A percentile compares a stretch with the other conserved stretches of the same genome.
These are phyloP conservation scores for Serinus canaria DNA, from an alignment of 2,113 vertebrate genomes.

Conservation along the genomic window DNA sequence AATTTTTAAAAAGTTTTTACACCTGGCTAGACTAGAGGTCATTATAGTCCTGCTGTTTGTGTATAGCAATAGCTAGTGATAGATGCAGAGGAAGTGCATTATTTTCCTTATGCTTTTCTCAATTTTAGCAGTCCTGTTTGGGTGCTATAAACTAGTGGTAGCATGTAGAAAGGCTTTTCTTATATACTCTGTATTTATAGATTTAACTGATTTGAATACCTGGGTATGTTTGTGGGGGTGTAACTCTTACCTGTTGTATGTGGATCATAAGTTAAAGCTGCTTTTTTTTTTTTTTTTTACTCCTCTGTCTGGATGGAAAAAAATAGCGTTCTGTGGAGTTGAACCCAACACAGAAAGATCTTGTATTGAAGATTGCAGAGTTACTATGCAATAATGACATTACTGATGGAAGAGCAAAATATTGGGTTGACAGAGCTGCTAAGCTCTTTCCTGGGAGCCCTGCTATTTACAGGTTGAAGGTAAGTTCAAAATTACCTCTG, in stretches of 20 bases:
- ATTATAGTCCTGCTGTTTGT: not conserved
- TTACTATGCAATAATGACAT: slow-evolving; percentile 84
- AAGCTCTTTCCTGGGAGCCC: slow-evolving; percentile 89
- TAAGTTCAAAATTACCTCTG: slow-evolving; percentile 43
- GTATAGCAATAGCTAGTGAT: not conserved
- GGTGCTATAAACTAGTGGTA: not conserved
- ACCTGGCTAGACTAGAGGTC: not conserved
- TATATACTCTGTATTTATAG: not conserved
- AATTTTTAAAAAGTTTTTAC: not conserved
- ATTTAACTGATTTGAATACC: not conserved
- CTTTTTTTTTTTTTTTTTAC: not conserved
- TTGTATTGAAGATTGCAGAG: slow-evolving; percentile 95
- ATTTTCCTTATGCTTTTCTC: not conserved
- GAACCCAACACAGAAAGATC: slow-evolving; percentile 91
- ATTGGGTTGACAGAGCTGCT: slow-evolving; percentile 94
- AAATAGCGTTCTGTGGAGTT: slow-evolving; percentile 92
- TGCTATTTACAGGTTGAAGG: slow-evolving; percentile 88
- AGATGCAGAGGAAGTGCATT: not conserved
- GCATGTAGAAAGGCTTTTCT: not conserved
- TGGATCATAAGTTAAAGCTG: not conserved
- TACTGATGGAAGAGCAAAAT: slow-evolving; percentile 89
- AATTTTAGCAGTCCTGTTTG: not conserved
- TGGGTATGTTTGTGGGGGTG: not conserved
- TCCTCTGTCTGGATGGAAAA: not conserved
- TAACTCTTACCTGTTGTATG: not conserved